Percentiles rank a stretch among this genome's conserved stretches.
phyloP scores from a whole-genome alignment of 2,113 vertebrate species.

The Tyto alba region DNA sequence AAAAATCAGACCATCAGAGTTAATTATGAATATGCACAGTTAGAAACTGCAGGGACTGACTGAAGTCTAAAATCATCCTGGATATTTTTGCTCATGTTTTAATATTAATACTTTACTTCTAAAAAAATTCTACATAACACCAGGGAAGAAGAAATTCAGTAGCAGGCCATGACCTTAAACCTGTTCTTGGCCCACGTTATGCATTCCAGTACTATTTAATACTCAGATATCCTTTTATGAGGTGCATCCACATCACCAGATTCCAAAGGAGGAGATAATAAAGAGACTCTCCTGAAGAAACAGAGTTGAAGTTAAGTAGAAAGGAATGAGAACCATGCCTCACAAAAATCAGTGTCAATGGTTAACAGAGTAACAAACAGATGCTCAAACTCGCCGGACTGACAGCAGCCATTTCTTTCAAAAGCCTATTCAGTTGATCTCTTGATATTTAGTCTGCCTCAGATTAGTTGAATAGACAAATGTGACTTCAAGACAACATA shows the following conservation, averaged over 20 bases:
- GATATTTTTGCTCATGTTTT: not conserved
- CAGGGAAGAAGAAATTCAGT: not conserved
- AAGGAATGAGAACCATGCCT: not conserved
- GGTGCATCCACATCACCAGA: not conserved
- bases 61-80: not conserved
- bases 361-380: not conserved
- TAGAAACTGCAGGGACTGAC: not conserved
- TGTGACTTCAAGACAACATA: not conserved
- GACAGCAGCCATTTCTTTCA: not conserved
- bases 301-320: not conserved
- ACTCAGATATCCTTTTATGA: not conserved
- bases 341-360: not conserved
- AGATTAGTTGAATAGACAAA: not conserved
- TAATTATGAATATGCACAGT: not conserved
- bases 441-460: not conserved
- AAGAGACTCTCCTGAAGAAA: not conserved
- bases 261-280: not conserved
- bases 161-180: not conserved
- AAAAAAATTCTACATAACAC: not conserved
- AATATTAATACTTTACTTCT: not conserved
- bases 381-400: not conserved
- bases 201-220: not conserved
- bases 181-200: not conserved
- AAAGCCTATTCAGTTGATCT: not conserved
- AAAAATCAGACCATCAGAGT: not conserved